phyloP scores from a whole-genome alignment of 2,113 vertebrate genomes.

The Poecilia latipinna region DNA sequence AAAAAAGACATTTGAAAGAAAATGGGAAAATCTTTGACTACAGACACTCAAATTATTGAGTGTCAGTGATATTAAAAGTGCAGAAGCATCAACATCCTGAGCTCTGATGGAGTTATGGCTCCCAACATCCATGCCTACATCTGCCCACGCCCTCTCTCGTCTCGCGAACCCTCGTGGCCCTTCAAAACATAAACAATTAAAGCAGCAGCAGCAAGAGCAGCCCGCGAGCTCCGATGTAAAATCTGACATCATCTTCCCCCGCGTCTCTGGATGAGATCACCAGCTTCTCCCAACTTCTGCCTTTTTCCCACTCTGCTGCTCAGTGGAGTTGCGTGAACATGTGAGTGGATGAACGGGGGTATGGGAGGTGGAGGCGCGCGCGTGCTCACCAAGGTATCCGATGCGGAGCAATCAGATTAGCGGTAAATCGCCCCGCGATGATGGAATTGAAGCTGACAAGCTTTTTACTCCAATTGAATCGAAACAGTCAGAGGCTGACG shows the following conservation, averaged over 20 bases:
- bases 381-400: constrained; percentile 29
- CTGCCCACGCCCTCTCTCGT: neutral
- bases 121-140: neutral
- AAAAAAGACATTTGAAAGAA: neutral
- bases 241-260: constrained; percentile 78
- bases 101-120: neutral
- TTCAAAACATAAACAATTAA: constrained; percentile 44
- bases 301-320: constrained; percentile 26
- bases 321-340: constrained; percentile 1
- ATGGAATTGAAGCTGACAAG: constrained; percentile 60
- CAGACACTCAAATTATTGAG: neutral
- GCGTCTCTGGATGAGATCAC: constrained; percentile 70
- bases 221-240: constrained; percentile 39
- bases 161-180: constrained; percentile 27
- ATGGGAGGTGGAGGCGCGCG: too few species aligned
- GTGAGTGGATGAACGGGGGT: neutral
- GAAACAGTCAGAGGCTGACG: neutral
- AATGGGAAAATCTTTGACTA: neutral
- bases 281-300: constrained; percentile 12
- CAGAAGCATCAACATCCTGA: neutral
- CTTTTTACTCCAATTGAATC: constrained; percentile 58
- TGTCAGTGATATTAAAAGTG: neutral
- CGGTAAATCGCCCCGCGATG: constrained; percentile 18
- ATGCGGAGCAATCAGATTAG: constrained; percentile 45
- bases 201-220: constrained; percentile 27